Percentiles rank a stretch among this genome's conserved stretches.
Conservation (phyloP, 2,888 invertebrate genomes). For the Fissipunctia ypsillon region DNA sequence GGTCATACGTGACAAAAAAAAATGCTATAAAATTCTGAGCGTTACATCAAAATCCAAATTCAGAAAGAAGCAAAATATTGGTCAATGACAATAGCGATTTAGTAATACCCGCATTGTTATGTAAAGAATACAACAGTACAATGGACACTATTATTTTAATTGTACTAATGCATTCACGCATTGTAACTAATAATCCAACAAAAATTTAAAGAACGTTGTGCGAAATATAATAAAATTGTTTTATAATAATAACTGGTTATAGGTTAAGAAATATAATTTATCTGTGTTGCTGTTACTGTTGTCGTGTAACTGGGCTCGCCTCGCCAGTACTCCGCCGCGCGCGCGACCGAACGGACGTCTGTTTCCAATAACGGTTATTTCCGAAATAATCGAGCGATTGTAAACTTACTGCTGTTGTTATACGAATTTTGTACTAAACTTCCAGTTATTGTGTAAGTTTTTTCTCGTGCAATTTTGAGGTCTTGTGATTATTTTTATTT, state of each 20-base stretch:
- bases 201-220: constrained; percentile 67
- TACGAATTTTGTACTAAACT: constrained; percentile 52
- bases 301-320: constrained; percentile 64
- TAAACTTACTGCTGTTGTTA: constrained; percentile 78
- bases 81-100: constrained; percentile 53
- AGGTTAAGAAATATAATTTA: constrained; percentile 79
- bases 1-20: neutral
- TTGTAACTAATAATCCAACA: constrained; percentile 60
- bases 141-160: constrained; percentile 44
- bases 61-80: constrained; percentile 52
- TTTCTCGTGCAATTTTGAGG: constrained; percentile 23
- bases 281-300: constrained; percentile 69
- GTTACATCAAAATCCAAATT: constrained; percentile 31
- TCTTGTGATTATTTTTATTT: constrained; percentile 18
- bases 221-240: constrained; percentile 70
- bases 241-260: constrained; percentile 73
- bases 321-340: constrained; percentile 76
- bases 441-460: constrained; percentile 63
- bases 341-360: constrained; percentile 75
- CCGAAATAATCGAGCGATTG: constrained; percentile 82
- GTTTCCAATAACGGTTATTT: constrained; percentile 78
- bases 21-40: neutral
- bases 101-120: constrained; percentile 55
- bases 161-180: constrained; percentile 50
- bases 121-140: constrained; percentile 43